Evolutionary conservation across 1,140 invertebrate species (phyloP).

Genomic region (Lepidurus couesii): DNA sequence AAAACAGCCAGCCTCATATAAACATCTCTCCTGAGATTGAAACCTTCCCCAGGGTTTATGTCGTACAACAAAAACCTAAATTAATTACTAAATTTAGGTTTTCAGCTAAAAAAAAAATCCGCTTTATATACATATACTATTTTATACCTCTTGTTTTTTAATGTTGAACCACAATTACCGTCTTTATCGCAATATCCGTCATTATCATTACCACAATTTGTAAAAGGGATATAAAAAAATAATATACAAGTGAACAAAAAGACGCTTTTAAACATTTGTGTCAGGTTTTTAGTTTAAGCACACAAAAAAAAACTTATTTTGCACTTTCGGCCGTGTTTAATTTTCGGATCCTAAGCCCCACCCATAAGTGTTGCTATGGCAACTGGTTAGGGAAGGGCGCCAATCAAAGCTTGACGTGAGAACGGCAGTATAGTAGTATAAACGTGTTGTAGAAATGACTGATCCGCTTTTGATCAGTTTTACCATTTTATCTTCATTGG

Average conservation of each 20-base stretch:
- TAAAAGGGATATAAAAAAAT: background rate
- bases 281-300: background rate
- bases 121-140: too few species aligned
- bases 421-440: background rate
- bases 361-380: background rate
- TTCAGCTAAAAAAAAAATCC: background rate
- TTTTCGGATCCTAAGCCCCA: background rate
- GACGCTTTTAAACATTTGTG: background rate
- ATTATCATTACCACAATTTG: background rate
- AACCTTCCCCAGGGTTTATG: conserved; percentile 90
- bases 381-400: background rate
- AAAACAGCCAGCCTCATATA: conserved; percentile 86
- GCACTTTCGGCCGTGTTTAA: background rate
- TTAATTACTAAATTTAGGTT: background rate
- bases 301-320: background rate
- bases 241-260: background rate
- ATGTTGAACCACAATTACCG: background rate
- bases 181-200: background rate
- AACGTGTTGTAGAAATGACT: conserved; percentile 25
- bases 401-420: background rate
- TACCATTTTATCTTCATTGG: conserved; percentile 29
- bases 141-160: background rate
- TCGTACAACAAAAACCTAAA: conserved; percentile 77
- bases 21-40: conserved; percentile 92
- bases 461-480: conserved; percentile 30